Base-by-base conservation (phyloP, 2,113 vertebrate genomes). In the Neogobius melanostomus region DNA sequence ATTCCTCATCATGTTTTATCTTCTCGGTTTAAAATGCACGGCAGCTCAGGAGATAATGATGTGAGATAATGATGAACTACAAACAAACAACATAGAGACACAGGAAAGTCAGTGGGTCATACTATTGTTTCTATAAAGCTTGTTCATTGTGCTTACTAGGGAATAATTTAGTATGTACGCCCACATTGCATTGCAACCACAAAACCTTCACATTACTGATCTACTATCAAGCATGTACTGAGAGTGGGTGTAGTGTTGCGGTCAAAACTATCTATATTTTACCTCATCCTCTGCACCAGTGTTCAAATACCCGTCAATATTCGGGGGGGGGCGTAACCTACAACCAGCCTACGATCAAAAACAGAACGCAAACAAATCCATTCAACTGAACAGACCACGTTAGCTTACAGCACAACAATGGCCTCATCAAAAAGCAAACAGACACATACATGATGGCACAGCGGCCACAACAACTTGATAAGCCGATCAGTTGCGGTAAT, bases 1-100 rank as follows among this genome's bases (percentile, higher is more conserved):
- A 54, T 60, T 62, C 74, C 63, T 50, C 70, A 48, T 56, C 49
- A 57, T 63, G 56, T 42, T 43, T 44, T 61, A 44, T 61, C 59
- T 44, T 61, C 59, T 57, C 54, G n/a, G 14, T 61, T 61, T 61
- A 61, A 61, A 54, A 75, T 43, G 66, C 48, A 60, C 14, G 61
- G 54, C 64, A 52, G 53, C 57, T 51, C 54, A 12, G 45, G 56
- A 50, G 59, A 36, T 28, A 68, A 85, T 75, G 64, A 67, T 47
- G 63, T 48, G 6, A 65, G 10, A 66, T 52, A 17, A 53, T 21
- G 52, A 50, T 8, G 50, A 49, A 57, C 17, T 68, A 21, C 36
- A 69, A 42, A 68, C 48, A 11, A 72, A 52, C 42, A 36, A 43
- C 50, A 60, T 43, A 16, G 45, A 28, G 45, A 46, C 64, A 52